Percentiles rank a stretch among this genome's conserved stretches.
Conservation (phyloP, 2,888 invertebrate genomes). For the Synanthedon formicaeformis region DNA sequence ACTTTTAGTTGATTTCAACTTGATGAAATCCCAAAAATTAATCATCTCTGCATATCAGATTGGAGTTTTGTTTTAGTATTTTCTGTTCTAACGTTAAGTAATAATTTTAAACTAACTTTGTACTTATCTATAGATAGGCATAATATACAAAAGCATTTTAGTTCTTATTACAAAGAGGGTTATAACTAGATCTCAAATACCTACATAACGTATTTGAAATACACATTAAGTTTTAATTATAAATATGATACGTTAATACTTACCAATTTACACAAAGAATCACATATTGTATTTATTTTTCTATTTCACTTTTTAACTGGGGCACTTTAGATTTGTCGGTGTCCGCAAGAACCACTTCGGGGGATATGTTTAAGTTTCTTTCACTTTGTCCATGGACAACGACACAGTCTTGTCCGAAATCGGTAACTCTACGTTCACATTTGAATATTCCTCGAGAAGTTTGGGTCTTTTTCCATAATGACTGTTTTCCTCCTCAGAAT, state of each 20-base stretch:
- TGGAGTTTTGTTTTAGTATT: no score
- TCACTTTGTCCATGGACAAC: constrained; percentile 57
- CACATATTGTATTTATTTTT: neutral
- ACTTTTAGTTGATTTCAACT: no score
- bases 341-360: constrained; percentile 54
- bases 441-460: constrained; percentile 36
- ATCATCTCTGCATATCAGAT: no score
- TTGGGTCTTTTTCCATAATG: constrained; percentile 58
- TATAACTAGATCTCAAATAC: no score
- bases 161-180: no score
- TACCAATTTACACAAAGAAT: neutral
- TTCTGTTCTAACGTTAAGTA: no score
- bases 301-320: constrained; percentile 2
- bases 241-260: neutral
- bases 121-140: no score
- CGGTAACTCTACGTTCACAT: constrained; percentile 63
- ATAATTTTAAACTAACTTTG: no score
- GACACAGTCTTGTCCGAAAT: constrained; percentile 60
- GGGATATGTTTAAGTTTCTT: constrained; percentile 63
- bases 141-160: no score
- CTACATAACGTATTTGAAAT: no score
- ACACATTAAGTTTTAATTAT: no score
- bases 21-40: no score
- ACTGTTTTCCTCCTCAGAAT: constrained; percentile 36
- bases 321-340: constrained; percentile 2